Percentiles rank a stretch among this genome's conserved stretches.
Evolutionary conservation across 2,113 vertebrate genomes (phyloP).

Genomic region (Hippocampus barbouri): DNA sequence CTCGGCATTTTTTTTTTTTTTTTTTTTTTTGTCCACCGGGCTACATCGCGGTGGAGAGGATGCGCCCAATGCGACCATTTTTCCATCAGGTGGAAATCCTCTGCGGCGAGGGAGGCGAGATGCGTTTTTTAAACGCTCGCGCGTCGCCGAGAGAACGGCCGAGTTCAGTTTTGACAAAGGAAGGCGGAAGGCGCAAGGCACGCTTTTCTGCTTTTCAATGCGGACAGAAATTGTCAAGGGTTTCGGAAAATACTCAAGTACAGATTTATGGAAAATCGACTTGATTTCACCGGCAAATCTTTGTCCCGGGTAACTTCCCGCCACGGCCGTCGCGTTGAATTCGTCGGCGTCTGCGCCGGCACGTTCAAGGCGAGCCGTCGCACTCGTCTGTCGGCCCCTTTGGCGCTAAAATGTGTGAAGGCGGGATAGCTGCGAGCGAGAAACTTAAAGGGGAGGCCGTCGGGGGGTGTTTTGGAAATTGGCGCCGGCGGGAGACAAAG

Average conservation of each 20-base stretch:
- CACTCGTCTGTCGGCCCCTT: not conserved
- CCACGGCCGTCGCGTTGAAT: too few species aligned
- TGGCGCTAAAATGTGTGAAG: not conserved
- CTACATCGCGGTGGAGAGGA: constrained; percentile 47
- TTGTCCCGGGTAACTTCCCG: too few species aligned
- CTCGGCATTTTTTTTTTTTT: constrained; percentile 9
- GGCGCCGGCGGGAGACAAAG: not conserved
- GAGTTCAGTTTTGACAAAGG: not conserved
- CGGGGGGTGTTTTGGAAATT: not conserved
- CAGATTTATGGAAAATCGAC: too few species aligned
- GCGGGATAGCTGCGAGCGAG: not conserved
- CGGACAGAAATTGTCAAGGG: too few species aligned
- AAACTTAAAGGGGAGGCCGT: not conserved
- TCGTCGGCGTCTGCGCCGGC: too few species aligned
- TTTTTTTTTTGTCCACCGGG: constrained; percentile 23
- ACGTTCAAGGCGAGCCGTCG: not conserved
- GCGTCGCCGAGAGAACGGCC: not conserved
- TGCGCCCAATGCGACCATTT: constrained; percentile 55
- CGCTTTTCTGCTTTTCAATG: too few species aligned
- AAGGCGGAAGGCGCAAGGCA: too few species aligned
- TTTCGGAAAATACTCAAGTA: too few species aligned
- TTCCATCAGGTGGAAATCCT: constrained; percentile 63
- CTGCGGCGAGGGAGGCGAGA: constrained; percentile 26
- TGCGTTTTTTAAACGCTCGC: not conserved
- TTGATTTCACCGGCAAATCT: too few species aligned